Base-by-base conservation (phyloP, 2,797 vertebrate species). In the Lepilemur ruficaudatus region DNA sequence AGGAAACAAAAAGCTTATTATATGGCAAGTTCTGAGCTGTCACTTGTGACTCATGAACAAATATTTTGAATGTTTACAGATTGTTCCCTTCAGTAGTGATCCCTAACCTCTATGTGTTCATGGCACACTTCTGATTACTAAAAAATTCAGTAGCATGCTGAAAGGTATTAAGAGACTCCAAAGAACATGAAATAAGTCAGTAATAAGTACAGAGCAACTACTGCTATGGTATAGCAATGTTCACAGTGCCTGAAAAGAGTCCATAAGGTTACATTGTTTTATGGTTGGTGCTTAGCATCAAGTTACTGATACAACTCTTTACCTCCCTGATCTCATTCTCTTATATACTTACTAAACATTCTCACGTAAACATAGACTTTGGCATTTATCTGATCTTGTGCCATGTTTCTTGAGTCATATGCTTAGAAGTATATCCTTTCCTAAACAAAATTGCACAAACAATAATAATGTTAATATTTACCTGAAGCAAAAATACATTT, bases 381-480 rank as follows among this genome's bases (percentile, higher is more conserved):
- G 59, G 18, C 25, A 55, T 63, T 75, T 93, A 82, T 82, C 80
- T 82, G 50, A 94, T 82, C 48, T 7, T 41, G 17, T 94, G 63
- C 89, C 32, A 25, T 61, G 32, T 81, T 89, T 93, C 72, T 89
- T 91, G 57, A 93, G 67, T 96, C 91, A 63, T 75, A 67, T 32
- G 30, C 22, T 5, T 82, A n/a, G 70, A 93, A 91, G n/a, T 48
- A 23, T 82, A 65, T 55, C 55, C 23, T 94, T 79, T 46, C 86
- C 50, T 89, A 79, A 84, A 85, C 67, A 95, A 91, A 94, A 73
- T 23, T 50, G 38, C 11, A 85, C 25, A 83, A 92, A 93, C 20
- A 81, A 63, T 95, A 81, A 57, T 95, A 92, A 88, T 73, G 57
- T 72, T 96, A 72, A 69, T 82, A 83, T 95, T 78, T 95, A 88